Base-by-base conservation (phyloP, 2,888 invertebrate species). In the Caenorhabditis sinica region DNA sequence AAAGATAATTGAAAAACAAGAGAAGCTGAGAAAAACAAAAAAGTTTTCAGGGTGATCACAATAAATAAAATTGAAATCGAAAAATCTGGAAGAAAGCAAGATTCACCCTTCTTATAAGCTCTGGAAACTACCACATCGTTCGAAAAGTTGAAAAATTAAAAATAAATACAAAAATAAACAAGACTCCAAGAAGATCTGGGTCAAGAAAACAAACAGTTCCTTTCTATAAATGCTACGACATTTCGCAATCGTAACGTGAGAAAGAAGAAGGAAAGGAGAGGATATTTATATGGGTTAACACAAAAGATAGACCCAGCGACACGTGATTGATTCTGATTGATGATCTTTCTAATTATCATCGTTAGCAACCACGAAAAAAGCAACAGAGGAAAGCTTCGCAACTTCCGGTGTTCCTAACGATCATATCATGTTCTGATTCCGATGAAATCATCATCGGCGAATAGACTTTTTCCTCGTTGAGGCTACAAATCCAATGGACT, bases 401-500 rank as follows among this genome's bases (percentile, higher is more conserved):
- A 9, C 30, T 33, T 61, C 61, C 61, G 45, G 60, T 49, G 60
- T 60, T 30, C 45, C 9, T 9, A 60, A 51, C 49, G 49, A 49
- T 61, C 28, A 61, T 49, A 72, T n/a, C 45, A 49, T 61, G 33
- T 49, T 53, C 36, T n/a, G n/a, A 53, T 68, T 45, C 28, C 11
- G 43, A 61, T 49, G 73, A 30, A 33, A 58, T 36, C 51, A 25
- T 40, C 25, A 11, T 25, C 13, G 25, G 51, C n/a, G 53, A 65
- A 51, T 13, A 63, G 53, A 65, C 74, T 63, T 74, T 73, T 73
- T 56, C 51, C 65, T 45, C 25, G n/a, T n/a, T 28, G 28, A 9
- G 56, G 74, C 74, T 74, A 74, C 74, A 65, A 63, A 74, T 68
- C 53, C 51, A 68, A 23, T 74, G 74, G 63, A 74, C 74, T 74